Evolutionary conservation across 2,113 vertebrate genomes (phyloP).

Genomic region (Brachyhypopomus gauderio): DNA sequence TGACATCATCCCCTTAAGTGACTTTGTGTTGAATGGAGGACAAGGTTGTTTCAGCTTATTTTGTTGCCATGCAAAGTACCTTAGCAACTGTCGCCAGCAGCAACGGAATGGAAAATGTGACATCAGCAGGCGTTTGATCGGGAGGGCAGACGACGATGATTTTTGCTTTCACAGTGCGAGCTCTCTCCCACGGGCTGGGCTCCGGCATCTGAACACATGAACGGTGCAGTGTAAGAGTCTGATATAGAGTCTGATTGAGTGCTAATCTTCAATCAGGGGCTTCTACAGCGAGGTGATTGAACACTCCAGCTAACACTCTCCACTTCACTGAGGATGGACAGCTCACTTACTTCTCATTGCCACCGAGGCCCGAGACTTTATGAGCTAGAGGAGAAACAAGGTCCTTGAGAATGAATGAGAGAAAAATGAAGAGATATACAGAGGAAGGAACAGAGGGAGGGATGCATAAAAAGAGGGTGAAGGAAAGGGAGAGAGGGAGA

Average conservation of each 20-base stretch:
- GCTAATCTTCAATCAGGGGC: not conserved
- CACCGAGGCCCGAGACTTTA: not conserved
- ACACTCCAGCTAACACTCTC: not conserved
- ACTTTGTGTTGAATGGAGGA: slow-evolving; percentile 28
- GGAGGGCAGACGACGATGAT: slow-evolving; percentile 56
- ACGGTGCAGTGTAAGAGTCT: not conserved
- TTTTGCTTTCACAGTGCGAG: slow-evolving; percentile 56
- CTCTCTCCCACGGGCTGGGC: not conserved
- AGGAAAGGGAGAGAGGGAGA: slow-evolving; percentile 53
- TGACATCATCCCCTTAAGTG: slow-evolving; percentile 29
- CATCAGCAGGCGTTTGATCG: slow-evolving; percentile 59
- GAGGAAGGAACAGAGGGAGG: slow-evolving; percentile 7
- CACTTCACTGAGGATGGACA: not conserved
- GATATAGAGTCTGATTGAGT: not conserved
- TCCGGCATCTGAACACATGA: not conserved
- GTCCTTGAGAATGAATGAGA: slow-evolving; percentile 26
- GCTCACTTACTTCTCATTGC: not conserved
- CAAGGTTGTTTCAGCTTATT: slow-evolving; percentile 23
- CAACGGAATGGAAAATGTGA: slow-evolving; percentile 58
- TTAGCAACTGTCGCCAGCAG: slow-evolving; percentile 47
- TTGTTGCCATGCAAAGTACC: slow-evolving; percentile 42
- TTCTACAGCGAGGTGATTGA: not conserved
- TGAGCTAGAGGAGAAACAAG: slow-evolving; percentile 24
- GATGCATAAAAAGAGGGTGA: slow-evolving; percentile 42
- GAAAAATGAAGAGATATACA: slow-evolving; percentile 30